Conservation (phyloP, 1,140 invertebrate genomes). For the Archegozetes longisetosus region DNA sequence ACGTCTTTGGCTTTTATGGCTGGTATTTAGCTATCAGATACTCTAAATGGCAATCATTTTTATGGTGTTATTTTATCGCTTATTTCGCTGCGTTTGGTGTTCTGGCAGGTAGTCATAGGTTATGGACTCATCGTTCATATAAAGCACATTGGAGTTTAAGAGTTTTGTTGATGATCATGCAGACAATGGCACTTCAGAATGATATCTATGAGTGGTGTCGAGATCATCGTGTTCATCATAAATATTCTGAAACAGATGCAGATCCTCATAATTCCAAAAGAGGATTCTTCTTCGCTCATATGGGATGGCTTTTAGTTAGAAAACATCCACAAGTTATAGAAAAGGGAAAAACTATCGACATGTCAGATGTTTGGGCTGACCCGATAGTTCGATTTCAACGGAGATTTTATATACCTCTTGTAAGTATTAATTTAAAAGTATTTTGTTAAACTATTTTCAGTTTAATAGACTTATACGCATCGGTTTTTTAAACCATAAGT, state of each 20-base stretch:
- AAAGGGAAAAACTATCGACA: slow-evolving; percentile 67
- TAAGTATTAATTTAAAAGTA: too few species aligned
- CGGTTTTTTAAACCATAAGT: too few species aligned
- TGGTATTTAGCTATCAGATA: slow-evolving; percentile 46
- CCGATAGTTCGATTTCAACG: slow-evolving; percentile 70
- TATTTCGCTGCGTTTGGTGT: not conserved
- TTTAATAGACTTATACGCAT: not conserved
- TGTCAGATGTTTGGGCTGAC: slow-evolving; percentile 70
- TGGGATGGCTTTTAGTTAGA: slow-evolving; percentile 76
- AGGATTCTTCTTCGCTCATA: slow-evolving; percentile 90
- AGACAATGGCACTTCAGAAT: slow-evolving; percentile 79
- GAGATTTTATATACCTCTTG: slow-evolving; percentile 60
- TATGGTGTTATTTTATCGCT: slow-evolving; percentile 28
- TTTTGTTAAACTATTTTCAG: slow-evolving; percentile 33
- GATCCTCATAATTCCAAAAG: slow-evolving; percentile 87
- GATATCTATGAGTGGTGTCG: slow-evolving; percentile 81
- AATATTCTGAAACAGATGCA: slow-evolving; percentile 86
- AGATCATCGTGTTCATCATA: slow-evolving; percentile 91
- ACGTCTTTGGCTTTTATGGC: slow-evolving; percentile 68
- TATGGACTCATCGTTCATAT: slow-evolving; percentile 40
- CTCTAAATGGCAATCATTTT: slow-evolving; percentile 53
- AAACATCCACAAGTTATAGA: slow-evolving; percentile 75
- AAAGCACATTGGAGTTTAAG: slow-evolving; percentile 36
- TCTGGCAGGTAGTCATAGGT: slow-evolving; percentile 28
- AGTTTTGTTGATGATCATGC: slow-evolving; percentile 35